These are phyloP conservation scores for Pteropus alecto DNA, from an alignment of 2,113 vertebrate genomes.

Conservation along the genomic window DNA sequence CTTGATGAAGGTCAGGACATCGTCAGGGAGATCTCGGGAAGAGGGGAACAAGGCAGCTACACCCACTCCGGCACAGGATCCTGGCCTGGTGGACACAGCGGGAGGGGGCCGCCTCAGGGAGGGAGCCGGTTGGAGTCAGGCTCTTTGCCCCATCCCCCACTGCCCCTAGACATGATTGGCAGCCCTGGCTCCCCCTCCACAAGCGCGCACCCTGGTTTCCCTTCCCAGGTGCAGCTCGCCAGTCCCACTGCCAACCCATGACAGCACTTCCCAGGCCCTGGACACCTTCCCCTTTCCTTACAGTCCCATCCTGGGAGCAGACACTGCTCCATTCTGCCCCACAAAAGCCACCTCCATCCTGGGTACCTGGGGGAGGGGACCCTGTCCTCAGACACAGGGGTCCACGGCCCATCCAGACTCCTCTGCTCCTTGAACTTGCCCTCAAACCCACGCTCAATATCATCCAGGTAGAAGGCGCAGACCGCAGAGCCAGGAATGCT, in stretches of 20 bases:
- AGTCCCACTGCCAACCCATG: neutral
- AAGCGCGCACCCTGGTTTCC: neutral
- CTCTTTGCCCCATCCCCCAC: neutral
- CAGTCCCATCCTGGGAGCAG: neutral
- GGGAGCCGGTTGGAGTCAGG: neutral
- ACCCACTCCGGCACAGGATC: conserved; percentile 91
- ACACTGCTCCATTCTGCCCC: neutral
- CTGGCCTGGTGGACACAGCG: conserved; percentile 84
- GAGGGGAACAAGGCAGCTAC: conserved; percentile 83
- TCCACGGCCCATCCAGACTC: conserved; percentile 90
- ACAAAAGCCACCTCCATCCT: neutral
- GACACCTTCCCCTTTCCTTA: neutral
- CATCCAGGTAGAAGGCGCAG: conserved; percentile 97
- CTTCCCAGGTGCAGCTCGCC: neutral
- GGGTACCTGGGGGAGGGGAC: conserved; percentile 93
- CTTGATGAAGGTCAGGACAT: conserved; percentile 94
- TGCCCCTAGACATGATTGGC: neutral
- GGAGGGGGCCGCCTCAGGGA: neutral
- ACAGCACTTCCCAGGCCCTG: neutral
- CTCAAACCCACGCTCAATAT: conserved; percentile 92
- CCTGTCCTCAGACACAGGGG: conserved; percentile 90
- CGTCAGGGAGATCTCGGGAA: conserved; percentile 93
- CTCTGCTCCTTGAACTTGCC: conserved; percentile 95
- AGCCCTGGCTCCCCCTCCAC: rapidly evolving
- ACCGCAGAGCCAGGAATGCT: conserved; percentile 97